Percentiles rank a stretch among this genome's conserved stretches.
phyloP scores from a whole-genome alignment of 2,113 vertebrate genomes.

The Eurypyga helias region DNA sequence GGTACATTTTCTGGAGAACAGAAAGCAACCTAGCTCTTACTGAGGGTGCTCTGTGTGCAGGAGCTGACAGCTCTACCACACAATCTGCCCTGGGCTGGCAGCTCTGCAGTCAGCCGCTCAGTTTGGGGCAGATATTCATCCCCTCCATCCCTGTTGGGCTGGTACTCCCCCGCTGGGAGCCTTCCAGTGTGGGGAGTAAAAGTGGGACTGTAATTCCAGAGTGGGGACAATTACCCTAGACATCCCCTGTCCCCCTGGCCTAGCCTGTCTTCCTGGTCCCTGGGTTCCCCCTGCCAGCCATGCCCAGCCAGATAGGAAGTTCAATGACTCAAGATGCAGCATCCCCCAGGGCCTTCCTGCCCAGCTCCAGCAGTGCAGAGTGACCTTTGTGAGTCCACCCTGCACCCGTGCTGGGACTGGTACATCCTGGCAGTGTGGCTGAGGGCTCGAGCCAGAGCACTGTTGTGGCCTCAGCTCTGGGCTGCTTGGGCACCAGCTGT shows the following conservation, averaged over 20 bases:
- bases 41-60: rapidly evolving
- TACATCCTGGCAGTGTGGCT: rapidly evolving
- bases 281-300: rapidly evolving
- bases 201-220: background rate
- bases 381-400: rapidly evolving
- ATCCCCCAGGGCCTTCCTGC: background rate
- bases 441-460: background rate
- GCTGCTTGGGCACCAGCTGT: background rate
- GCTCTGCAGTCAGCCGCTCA: background rate
- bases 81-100: background rate
- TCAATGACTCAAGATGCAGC: rapidly evolving
- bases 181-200: background rate
- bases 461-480: rapidly evolving
- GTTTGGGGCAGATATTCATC: background rate
- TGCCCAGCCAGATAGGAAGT: background rate
- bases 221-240: rapidly evolving
- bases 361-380: background rate
- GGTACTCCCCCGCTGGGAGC: background rate
- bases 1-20: background rate
- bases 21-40: background rate
- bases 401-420: rapidly evolving
- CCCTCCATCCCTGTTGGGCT: background rate
- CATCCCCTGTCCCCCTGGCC: too few relatives aligned
- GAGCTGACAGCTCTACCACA: background rate
- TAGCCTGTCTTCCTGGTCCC: background rate